Evolutionary conservation across 1,140 invertebrate species (phyloP), one percentile per base, ranked within the genome.

Genomic region (Drosophila lacertosa): DNA sequence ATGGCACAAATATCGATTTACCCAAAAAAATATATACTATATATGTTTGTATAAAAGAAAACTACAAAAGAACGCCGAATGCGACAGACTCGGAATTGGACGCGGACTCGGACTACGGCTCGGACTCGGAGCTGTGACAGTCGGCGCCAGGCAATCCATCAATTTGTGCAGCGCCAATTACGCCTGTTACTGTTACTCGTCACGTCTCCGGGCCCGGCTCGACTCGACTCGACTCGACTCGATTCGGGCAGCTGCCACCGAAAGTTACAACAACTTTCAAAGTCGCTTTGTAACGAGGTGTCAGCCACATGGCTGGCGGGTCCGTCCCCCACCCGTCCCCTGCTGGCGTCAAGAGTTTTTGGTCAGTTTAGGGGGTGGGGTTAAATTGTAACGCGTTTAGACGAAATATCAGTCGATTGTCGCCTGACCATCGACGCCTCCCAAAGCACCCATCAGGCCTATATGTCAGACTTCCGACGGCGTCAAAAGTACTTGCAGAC

Each of bases 1-100:
- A 81, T 82, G 78, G 78, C 78, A 82, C 74, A 83, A 82, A 77
- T 82, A 82, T 82, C 78, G 78, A 83, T 83, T 83, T 78, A 83
- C 64, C 77, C 39, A 15, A 72, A 51, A 37, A 40, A 63, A 35
- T 45, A 35, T 22, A 74, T 40, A 67, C 18, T 40, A 47, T 44
- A 60, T 47, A 45, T 63, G 59, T 51, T 53, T 44, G 10, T 72
- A 66, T 54, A 76, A 80, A 72, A 42, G 48, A 44, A 81, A 83
- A 64, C 64, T 77, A 22, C 63, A 83, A 83, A 81, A 76, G 42
- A 60, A 78, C 78, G 78, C 68, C 78, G 26, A 72, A 77, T 47
- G 68, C 67, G 35, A 42, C 54, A 24, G 39, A 57, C 24, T 26
- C 26, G 55, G 37, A 47, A 15, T 55, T 54, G 18, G 11, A 55